Base-by-base conservation (phyloP, 2,888 invertebrate species). In the Hydropsyche betteni region DNA sequence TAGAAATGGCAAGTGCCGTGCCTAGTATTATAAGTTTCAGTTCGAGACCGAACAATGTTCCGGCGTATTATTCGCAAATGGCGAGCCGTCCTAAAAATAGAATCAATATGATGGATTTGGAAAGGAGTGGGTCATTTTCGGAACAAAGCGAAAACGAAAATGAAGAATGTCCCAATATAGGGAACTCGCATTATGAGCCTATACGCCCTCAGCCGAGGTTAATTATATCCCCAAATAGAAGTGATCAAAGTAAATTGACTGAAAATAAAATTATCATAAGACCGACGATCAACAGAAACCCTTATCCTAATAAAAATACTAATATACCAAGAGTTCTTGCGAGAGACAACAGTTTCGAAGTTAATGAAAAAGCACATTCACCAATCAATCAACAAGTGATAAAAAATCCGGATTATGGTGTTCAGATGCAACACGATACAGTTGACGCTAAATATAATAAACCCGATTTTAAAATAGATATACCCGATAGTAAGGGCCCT, bases 231-330 rank as follows among this genome's bases (percentile, higher is more conserved):
- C 85, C 89, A 1, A 87, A 87, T 80, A 84, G 86, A 74, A 70
- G 38, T 16, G 83, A 83, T 72, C 82, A 85, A 33, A 83, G 83
- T 16, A 84, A 83, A 69, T 83, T 86, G 76, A 81, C 81, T 44
- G 90, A 92, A 80, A 87, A 90, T 0, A 90, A 88, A 81, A 88
- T 91, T 76, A 86, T 91, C 51, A 90, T 91, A 24, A 90, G 89
- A 80, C 88, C 91, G 6, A 88, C 88, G 0, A 85, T 87, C 58
- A 81, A 82, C 2, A 84, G 83, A 76, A 83, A 82, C 72, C 80
- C 80, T 8, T 81, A 79, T 16, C 82, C 81, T 34, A 80, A 80
- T 12, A 81, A 82, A 74, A 81, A 76, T 61, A 76, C 79, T 36
- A 85, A 86, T 80, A 84, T 86, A 72, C 87, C 90, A 6, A 85